Evolutionary conservation across 1,140 invertebrate genomes (phyloP).

Genomic region (Thrips palmi): DNA sequence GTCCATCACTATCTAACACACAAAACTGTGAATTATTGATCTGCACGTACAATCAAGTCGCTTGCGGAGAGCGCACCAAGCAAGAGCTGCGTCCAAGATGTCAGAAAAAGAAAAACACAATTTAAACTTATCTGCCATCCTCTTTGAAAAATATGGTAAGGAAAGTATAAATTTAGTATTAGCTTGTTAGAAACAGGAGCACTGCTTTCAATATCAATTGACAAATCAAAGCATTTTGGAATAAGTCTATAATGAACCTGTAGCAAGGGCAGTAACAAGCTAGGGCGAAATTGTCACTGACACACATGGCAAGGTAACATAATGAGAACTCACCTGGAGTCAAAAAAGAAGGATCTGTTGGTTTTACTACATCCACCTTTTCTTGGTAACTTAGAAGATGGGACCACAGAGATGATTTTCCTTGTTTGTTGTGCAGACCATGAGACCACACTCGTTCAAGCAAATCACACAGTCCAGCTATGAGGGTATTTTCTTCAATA

Average conservation of each 20-base stretch:
- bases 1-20: no score
- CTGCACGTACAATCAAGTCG: conserved; percentile 76
- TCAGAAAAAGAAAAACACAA: conserved; percentile 1
- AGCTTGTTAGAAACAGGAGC: conserved; percentile 1
- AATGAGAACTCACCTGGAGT: conserved; percentile 48
- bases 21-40: no score
- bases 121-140: neutral
- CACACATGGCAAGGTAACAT: neutral
- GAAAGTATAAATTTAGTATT: conserved; percentile 3
- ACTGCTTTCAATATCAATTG: neutral
- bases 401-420: conserved; percentile 88
- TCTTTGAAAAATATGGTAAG: no score
- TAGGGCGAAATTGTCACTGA: neutral
- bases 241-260: no score
- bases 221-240: conserved; percentile 2
- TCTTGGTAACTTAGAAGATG: conserved; percentile 81
- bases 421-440: conserved; percentile 87
- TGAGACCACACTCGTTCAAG: conserved; percentile 96
- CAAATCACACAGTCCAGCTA: conserved; percentile 92
- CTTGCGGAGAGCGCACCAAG: conserved; percentile 77
- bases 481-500: conserved; percentile 94
- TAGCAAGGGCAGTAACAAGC: no score
- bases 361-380: conserved; percentile 62
- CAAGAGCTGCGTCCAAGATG: conserved; percentile 50
- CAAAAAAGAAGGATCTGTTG: conserved; percentile 62